phyloP scores from a whole-genome alignment of 2,888 invertebrate species.

The Anagyrus pseudococci region DNA sequence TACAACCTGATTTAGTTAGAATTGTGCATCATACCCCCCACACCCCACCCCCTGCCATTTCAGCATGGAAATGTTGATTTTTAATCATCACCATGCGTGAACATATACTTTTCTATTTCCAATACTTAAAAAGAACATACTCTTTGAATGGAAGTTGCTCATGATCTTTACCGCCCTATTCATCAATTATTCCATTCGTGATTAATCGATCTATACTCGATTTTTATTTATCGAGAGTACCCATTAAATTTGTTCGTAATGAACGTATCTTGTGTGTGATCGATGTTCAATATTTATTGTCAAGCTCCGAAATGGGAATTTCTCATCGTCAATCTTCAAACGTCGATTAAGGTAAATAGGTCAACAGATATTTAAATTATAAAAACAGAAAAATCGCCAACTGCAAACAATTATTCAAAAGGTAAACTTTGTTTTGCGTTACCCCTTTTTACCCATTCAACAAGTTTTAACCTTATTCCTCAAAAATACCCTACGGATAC shows the following conservation, averaged over 20 bases:
- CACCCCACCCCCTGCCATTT: too few relatives aligned
- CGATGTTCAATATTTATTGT: conserved; percentile 15
- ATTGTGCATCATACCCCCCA: too few relatives aligned
- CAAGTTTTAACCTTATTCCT: conserved; percentile 9
- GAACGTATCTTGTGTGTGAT: conserved; percentile 16
- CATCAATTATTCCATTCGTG: conserved; percentile 9
- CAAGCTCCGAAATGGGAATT: conserved; percentile 10
- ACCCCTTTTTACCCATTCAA: neutral
- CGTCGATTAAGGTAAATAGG: conserved; percentile 5
- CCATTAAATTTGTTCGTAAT: conserved; percentile 2
- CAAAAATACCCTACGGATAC: conserved; percentile 7
- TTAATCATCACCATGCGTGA: too few relatives aligned
- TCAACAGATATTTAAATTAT: conserved; percentile 12
- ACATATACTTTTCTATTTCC: neutral
- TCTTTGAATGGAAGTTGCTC: conserved; percentile 2
- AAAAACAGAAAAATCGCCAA: conserved; percentile 12
- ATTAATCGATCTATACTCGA: conserved; percentile 9
- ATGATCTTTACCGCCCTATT: neutral
- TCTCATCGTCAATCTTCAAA: neutral
- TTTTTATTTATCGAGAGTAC: conserved; percentile 6
- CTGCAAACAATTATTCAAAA: conserved; percentile 27
- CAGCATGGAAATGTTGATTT: too few relatives aligned
- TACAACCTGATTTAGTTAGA: too few relatives aligned
- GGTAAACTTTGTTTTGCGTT: conserved; percentile 31
- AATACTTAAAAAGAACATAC: neutral